A percentile compares a stretch with the other conserved stretches of the same genome.
phyloP scores from a whole-genome alignment of 2,797 vertebrate genomes.

The Emydoidea blandingii region DNA sequence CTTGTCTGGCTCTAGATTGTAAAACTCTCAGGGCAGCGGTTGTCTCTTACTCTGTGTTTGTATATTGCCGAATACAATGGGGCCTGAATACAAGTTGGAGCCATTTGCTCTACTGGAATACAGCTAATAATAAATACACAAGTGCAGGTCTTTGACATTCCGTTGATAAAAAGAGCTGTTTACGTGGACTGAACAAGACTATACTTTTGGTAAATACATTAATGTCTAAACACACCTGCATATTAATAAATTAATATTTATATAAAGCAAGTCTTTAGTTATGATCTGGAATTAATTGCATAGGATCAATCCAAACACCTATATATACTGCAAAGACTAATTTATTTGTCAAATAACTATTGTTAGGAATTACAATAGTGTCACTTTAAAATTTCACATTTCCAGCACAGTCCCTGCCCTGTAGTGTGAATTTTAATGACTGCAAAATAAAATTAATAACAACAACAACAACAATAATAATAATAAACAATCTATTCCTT shows the following conservation, averaged over 20 bases:
- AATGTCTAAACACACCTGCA: background rate
- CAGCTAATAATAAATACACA: background rate
- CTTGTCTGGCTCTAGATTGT: background rate
- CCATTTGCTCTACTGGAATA: background rate
- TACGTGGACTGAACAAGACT: background rate
- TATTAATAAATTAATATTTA: background rate
- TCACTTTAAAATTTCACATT: background rate
- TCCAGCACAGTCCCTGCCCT: background rate
- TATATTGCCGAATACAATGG: background rate
- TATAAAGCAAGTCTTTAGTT: background rate
- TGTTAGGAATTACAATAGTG: background rate
- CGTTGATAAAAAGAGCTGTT: background rate
- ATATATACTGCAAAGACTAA: background rate
- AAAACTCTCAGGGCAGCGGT: background rate
- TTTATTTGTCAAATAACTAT: background rate
- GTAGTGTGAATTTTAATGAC: background rate
- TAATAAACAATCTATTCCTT: background rate
- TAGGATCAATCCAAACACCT: background rate
- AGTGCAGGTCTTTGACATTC: background rate
- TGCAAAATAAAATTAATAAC: background rate
- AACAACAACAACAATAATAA: too few relatives aligned
- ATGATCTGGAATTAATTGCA: background rate
- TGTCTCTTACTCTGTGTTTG: background rate
- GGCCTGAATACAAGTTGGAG: background rate
- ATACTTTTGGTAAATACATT: background rate